Evolutionary conservation across 2,888 invertebrate species (phyloP).

Genomic region (Metellina segmentata): DNA sequence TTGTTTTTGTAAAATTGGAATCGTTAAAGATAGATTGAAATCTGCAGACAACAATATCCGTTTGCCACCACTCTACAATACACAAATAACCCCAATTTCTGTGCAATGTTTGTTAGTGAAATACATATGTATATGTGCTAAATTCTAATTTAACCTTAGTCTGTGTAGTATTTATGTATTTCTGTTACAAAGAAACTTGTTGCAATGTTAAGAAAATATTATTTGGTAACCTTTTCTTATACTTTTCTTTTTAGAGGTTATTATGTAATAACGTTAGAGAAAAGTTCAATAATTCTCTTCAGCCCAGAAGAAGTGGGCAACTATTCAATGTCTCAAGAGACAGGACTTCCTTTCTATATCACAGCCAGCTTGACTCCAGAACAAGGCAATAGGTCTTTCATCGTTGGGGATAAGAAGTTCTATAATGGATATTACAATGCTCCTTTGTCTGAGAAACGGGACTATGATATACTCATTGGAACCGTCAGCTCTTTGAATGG

Average conservation of each 20-base stretch:
- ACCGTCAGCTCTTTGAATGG: conserved; percentile 87
- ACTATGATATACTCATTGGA: conserved; percentile 86
- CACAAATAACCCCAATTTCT: no score
- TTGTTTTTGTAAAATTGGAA: no score
- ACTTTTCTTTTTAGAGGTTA: conserved; percentile 83
- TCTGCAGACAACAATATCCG: no score
- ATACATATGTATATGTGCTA: no score
- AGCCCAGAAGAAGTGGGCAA: conserved; percentile 85
- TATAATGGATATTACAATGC: conserved; percentile 90
- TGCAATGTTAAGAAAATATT: no score
- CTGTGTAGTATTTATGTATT: no score
- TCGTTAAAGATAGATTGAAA: no score
- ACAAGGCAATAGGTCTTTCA: conserved; percentile 86
- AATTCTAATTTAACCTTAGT: no score
- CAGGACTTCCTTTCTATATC: conserved; percentile 89
- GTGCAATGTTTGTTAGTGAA: no score
- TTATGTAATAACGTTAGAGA: conserved; percentile 87
- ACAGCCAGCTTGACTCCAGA: conserved; percentile 88
- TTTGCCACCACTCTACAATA: no score
- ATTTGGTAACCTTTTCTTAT: no score
- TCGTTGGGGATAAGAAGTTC: conserved; percentile 88
- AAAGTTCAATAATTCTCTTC: conserved; percentile 84
- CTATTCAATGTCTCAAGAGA: conserved; percentile 85
- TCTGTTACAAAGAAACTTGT: no score
- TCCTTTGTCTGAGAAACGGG: conserved; percentile 85